Base-by-base conservation (phyloP, 2,797 vertebrate genomes). In the Trachurus trachurus region DNA sequence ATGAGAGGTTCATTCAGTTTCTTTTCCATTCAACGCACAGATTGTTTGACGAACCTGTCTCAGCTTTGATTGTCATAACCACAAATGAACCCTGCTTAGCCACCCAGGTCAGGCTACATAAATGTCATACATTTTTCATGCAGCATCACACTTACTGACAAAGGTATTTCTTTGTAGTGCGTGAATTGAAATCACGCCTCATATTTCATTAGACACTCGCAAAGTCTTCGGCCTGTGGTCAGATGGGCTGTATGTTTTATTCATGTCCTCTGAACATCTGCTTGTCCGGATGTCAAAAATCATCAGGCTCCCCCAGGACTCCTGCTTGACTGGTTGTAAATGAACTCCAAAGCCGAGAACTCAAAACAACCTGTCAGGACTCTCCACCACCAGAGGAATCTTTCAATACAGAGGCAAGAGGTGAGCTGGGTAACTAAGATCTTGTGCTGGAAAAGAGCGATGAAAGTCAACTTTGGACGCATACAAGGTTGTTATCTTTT, bases 211-310 rank as follows among this genome's bases (percentile, higher is more conserved):
- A 92, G 88, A 91, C 87, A 78, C 89, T 85, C 53, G 54, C 71
- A 86, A 86, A 79, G 88, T 77, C 71, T 87, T 59, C 39, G 57
- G 73, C 84, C 84, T 74, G 82, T 84, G 85, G 86, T 91, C 89
- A 90, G 87, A 91, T 88, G 87, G 82, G 82, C 75, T 53, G 57
- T 59, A 95, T 94, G 91, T 95, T 95, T 95, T 92, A 95, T 95
- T 94, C 92, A 94, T 91, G 89, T 89, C 88, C 86, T 92, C 87
- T 82, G 89, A 92, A 92, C 84, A 90, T 90, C 91, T 92, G 89
- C 92, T 93, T 91, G 88, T 94, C 90, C 87, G 91, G 88, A 81
- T 93, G 88, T 95, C 91, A 94, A 83, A 90, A 92, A 92, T 90
- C 88, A 88, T 91, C 87, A 88, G 75, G 77, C 85, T 92, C 88